Evolutionary conservation across 1,140 invertebrate genomes (phyloP), one percentile per base, ranked within the genome.

Genomic region (Lutraria rhynchaena): DNA sequence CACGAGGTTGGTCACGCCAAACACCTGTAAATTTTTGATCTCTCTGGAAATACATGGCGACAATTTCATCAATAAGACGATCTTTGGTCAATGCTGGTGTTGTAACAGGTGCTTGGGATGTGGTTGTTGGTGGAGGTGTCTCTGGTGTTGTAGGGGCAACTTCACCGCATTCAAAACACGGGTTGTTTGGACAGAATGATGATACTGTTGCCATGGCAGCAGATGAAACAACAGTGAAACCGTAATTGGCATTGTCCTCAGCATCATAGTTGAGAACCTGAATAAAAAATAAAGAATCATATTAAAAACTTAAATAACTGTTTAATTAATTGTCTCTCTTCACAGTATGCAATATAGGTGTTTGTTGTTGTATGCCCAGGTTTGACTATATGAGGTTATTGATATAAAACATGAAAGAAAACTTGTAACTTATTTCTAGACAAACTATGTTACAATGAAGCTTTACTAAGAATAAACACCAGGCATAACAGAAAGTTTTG

Each of bases 11-110:
- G 1, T 78, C 33, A 1, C 49, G 3, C 58, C 71, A 89, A 17
- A 87, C 83, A 0, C 89, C 89, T 27, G 87, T 89, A 41, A 89
- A 86, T 35, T 81, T 80, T 58, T 90, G 83, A 35, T 76, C 75
- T 0, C 37, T 17, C 33, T 84, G 78, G 74, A 86, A 86, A 17
- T 57, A 41, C 1, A 82, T 3, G 11, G 19, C 9, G n/a, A 80
- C n/a, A 13, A 80, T 60, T 15, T 27, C 0, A 1, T 37, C 1
- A 7, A 44, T 0, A 0, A 73, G 75, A 17, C 85, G 83, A 1
- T n/a, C 33, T 33, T 58, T 70, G 15, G 71, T 55, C 13, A 58
- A 27, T 22, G 27, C 11, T 33, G 46, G 37, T 17, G 65, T 57
- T 11, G 74, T 73, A 24, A 35, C 13, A 5, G 41, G 2, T 13